Evolutionary conservation across 1,140 invertebrate species (phyloP).

Genomic region (Phymorhynchus buccinoides): DNA sequence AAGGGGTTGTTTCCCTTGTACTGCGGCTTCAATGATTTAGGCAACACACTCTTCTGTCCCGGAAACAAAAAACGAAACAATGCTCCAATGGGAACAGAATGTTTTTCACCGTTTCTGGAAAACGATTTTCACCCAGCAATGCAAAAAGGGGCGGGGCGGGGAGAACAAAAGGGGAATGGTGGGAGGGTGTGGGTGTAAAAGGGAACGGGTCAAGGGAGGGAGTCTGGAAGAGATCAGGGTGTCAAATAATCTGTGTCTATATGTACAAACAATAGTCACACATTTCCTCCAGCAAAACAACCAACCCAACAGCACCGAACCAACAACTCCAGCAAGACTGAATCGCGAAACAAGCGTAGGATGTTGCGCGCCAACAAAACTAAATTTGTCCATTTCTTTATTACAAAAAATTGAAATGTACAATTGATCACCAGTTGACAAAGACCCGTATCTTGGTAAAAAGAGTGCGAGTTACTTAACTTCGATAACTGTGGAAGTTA

Average conservation of each 20-base stretch:
- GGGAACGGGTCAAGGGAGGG: neutral
- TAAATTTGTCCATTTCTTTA: no score
- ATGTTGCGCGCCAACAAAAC: no score
- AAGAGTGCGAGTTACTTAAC: no score
- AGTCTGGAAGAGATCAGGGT: neutral
- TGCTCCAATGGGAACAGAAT: neutral
- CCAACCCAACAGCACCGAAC: no score
- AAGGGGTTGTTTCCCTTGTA: neutral
- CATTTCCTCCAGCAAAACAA: neutral
- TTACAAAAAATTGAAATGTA: no score
- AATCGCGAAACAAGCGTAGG: no score
- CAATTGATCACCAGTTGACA: no score
- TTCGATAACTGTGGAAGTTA: no score
- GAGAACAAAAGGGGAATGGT: neutral
- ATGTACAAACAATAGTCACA: neutral
- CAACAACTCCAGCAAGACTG: no score
- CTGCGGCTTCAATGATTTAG: neutral
- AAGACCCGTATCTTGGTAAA: no score
- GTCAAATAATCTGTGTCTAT: neutral
- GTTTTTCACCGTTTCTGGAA: neutral
- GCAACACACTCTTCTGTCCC: neutral
- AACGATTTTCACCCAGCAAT: neutral
- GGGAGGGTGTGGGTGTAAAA: neutral
- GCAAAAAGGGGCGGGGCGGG: no score
- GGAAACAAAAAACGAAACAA: neutral